Evolutionary conservation across 2,888 invertebrate species (phyloP).

Genomic region (Sesia apiformis): DNA sequence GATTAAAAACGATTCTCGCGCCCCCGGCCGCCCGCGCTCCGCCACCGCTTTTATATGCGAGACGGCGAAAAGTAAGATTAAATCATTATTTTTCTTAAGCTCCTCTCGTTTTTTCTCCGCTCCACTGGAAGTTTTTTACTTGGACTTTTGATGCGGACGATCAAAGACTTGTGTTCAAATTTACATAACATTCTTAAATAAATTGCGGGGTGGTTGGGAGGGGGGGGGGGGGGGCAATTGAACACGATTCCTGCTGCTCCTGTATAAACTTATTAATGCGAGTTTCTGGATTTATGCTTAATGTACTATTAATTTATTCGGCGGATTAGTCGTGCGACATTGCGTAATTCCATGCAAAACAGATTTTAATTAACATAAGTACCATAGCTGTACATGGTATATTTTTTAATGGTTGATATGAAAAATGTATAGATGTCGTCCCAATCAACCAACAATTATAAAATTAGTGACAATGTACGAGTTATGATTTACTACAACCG

Average conservation of each 20-base stretch:
- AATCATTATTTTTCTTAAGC: constrained; percentile 77
- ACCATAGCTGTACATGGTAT: too few species aligned
- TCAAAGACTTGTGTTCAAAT: constrained; percentile 74
- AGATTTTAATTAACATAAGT: too few species aligned
- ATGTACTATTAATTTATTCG: constrained; percentile 64
- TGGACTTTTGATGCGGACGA: constrained; percentile 73
- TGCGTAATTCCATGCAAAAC: neutral
- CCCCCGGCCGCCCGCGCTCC: constrained; percentile 30
- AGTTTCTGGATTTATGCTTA: constrained; percentile 47
- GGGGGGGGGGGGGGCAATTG: constrained; percentile 39
- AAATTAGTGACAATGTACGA: too few species aligned
- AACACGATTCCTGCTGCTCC: constrained; percentile 32
- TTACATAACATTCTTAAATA: constrained; percentile 75
- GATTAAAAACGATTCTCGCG: constrained; percentile 74
- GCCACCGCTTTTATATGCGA: constrained; percentile 67
- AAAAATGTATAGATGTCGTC: too few species aligned
- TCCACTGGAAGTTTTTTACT: constrained; percentile 64
- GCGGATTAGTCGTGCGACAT: constrained; percentile 28
- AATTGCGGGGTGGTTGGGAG: constrained; percentile 57
- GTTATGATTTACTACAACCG: too few species aligned
- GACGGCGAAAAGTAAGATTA: constrained; percentile 73
- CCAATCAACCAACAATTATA: too few species aligned
- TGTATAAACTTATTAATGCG: constrained; percentile 66
- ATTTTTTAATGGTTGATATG: too few species aligned
- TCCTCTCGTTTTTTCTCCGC: constrained; percentile 64